Evolutionary conservation across 2,888 invertebrate genomes (phyloP).

Genomic region (Diadegma fenestrale): DNA sequence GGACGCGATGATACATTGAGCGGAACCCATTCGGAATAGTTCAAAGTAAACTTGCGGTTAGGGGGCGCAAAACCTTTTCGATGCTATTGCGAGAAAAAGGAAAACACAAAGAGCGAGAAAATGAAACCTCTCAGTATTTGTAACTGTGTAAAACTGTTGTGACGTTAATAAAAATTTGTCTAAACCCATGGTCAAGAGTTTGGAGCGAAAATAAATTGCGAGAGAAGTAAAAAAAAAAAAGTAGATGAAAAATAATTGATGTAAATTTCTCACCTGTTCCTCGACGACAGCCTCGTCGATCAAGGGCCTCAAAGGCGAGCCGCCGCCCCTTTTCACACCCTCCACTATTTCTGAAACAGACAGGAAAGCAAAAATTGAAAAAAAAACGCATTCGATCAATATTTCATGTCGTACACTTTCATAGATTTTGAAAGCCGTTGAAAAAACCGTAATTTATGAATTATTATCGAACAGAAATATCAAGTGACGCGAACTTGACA

Average conservation of each 20-base stretch:
- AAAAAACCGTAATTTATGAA: neutral
- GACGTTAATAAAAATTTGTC: neutral
- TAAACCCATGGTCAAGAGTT: neutral
- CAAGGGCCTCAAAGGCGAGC: constrained; percentile 91
- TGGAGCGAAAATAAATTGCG: neutral
- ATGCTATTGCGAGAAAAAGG: constrained; percentile 1
- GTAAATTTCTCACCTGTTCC: constrained; percentile 84
- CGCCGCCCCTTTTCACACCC: constrained; percentile 88
- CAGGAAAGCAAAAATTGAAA: constrained; percentile 33
- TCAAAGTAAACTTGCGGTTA: neutral
- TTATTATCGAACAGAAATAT: neutral
- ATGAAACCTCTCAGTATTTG: neutral
- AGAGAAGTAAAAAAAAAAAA: constrained; percentile 4
- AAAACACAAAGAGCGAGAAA: neutral
- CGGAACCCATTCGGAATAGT: neutral
- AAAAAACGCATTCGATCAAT: neutral
- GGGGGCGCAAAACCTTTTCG: neutral
- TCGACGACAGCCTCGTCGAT: constrained; percentile 90
- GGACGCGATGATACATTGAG: constrained; percentile 33
- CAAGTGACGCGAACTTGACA: neutral
- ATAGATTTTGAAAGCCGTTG: neutral
- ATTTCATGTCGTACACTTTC: neutral
- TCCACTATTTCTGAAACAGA: constrained; percentile 91
- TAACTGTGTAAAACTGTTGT: neutral
- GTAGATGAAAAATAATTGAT: neutral